Percentiles rank a stretch among this genome's conserved stretches.
Conservation (phyloP, 1,140 invertebrate genomes). For the Lysiphlebus fabarum region DNA sequence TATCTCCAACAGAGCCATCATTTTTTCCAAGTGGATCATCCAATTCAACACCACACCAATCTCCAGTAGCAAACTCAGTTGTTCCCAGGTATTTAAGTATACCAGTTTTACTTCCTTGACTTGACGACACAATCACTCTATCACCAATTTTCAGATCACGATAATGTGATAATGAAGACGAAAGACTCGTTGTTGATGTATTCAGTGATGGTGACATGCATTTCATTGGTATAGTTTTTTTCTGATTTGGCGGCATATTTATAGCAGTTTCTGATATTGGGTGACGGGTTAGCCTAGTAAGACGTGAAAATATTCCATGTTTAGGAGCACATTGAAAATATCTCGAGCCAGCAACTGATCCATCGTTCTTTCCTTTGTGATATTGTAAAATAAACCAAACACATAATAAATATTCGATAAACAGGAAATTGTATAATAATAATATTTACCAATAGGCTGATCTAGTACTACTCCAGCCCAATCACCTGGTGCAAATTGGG, state of each 20-base stretch:
- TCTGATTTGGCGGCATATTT: conserved; percentile 41
- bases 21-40: conserved; percentile 93
- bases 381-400: not conserved
- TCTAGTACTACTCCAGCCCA: conserved; percentile 97
- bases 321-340: conserved; percentile 95
- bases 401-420: not conserved
- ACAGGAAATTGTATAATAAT: conserved; percentile 11
- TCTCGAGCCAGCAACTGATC: conserved; percentile 84
- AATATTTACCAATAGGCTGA: conserved; percentile 75
- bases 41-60: conserved; percentile 93
- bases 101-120: conserved; percentile 85
- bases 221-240: conserved; percentile 41
- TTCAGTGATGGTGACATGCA: conserved; percentile 50
- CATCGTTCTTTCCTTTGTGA: conserved; percentile 89
- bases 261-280: conserved; percentile 56
- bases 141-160: conserved; percentile 78
- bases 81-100: conserved; percentile 78
- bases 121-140: conserved; percentile 84
- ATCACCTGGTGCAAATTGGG: conserved; percentile 90
- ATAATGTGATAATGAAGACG: conserved; percentile 50
- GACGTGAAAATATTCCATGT: conserved; percentile 87
- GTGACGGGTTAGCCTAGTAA: conserved; percentile 79
- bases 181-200: conserved; percentile 62
- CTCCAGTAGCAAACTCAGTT: conserved; percentile 85
- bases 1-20: conserved; percentile 88